Percentiles rank a stretch among this genome's conserved stretches.
phyloP scores from a whole-genome alignment of 1,140 invertebrate species.

The Octopus sinensis region DNA sequence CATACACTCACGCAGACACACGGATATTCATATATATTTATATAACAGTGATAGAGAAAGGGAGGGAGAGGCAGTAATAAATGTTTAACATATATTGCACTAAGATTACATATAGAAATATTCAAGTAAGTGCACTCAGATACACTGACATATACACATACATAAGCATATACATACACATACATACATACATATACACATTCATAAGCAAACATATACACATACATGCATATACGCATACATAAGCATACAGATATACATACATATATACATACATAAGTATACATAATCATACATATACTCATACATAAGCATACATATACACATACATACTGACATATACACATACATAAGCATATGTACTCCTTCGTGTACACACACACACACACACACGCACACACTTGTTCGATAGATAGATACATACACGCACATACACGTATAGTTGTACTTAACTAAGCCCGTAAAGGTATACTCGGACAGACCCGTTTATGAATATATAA shows the following conservation, averaged over 20 bases:
- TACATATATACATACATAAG: background rate
- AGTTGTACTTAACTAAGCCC: background rate
- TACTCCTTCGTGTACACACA: background rate
- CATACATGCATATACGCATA: background rate
- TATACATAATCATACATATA: background rate
- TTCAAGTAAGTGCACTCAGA: background rate
- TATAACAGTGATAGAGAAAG: background rate
- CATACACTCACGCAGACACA: background rate
- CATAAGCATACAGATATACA: background rate
- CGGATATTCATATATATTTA: background rate
- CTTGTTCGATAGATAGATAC: background rate
- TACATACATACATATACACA: constrained; percentile 1
- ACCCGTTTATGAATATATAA: too few relatives aligned
- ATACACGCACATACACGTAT: background rate
- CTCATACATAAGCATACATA: background rate
- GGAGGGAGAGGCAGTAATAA: background rate
- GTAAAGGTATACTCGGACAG: too few relatives aligned
- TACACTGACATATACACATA: background rate
- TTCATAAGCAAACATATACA: background rate
- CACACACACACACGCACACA: background rate
- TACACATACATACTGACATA: background rate
- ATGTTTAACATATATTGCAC: background rate
- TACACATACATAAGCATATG: background rate
- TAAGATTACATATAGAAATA: background rate
- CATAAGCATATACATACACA: background rate